These are phyloP conservation scores for Oxyura jamaicensis DNA, from an alignment of 2,113 vertebrate genomes.

Conservation along the genomic window DNA sequence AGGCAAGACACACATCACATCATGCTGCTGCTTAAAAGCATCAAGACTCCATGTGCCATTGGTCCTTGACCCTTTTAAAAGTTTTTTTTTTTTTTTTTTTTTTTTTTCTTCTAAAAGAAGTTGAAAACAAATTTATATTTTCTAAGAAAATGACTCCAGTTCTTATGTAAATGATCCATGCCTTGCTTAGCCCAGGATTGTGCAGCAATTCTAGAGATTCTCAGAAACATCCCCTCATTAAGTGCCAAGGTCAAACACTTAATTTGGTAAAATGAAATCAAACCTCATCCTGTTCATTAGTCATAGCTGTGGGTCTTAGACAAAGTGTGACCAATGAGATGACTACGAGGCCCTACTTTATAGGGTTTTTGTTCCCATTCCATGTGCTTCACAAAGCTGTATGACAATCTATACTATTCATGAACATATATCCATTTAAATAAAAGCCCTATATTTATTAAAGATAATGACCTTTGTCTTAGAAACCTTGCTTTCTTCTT, in stretches of 20 bases:
- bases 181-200: neutral
- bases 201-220: neutral
- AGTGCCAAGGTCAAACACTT: neutral
- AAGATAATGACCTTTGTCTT: neutral
- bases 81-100: neutral
- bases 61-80: neutral
- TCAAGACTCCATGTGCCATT: neutral
- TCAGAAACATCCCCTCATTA: neutral
- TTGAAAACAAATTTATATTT: neutral
- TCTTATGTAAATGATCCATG: neutral
- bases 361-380: neutral
- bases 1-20: neutral
- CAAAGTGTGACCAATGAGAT: neutral
- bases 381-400: neutral
- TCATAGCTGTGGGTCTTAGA: neutral
- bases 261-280: neutral
- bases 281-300: neutral
- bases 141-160: neutral
- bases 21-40: neutral
- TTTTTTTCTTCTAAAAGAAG: neutral
- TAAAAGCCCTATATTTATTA: neutral
- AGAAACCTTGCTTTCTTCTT: neutral
- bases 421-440: neutral
- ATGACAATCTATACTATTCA: neutral
- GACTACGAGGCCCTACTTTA: neutral